Conservation (phyloP, 2,113 vertebrate species). For the Tenrec ecaudatus region DNA sequence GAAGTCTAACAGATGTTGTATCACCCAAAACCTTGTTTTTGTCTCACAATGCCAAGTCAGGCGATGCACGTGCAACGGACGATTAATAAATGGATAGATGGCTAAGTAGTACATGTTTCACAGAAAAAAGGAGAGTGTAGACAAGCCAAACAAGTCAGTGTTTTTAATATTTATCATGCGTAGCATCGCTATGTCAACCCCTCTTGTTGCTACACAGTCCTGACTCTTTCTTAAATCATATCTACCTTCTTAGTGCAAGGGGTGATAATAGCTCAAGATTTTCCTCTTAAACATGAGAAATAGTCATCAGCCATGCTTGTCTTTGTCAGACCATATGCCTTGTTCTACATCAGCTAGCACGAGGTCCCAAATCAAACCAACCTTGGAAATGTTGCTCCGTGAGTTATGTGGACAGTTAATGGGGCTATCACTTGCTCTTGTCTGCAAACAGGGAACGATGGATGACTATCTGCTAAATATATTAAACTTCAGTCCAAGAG, state of each 20-base stretch:
- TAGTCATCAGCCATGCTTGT: background rate
- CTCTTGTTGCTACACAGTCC: background rate
- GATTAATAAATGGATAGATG: background rate
- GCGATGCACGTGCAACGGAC: background rate
- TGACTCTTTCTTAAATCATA: slow-evolving; percentile 39
- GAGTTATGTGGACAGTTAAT: slow-evolving; percentile 53
- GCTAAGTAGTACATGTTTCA: background rate
- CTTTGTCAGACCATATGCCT: slow-evolving; percentile 27
- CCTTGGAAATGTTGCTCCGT: slow-evolving; percentile 42
- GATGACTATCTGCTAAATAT: slow-evolving; percentile 44
- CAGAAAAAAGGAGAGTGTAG: background rate
- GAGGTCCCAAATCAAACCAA: slow-evolving; percentile 58
- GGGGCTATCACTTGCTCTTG: slow-evolving; percentile 57
- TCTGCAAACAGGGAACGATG: slow-evolving; percentile 64
- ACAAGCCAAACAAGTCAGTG: background rate
- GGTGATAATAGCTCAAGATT: slow-evolving; percentile 17
- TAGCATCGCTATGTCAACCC: background rate
- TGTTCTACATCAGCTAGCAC: slow-evolving; percentile 51
- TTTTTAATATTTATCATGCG: background rate
- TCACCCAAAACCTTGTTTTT: background rate
- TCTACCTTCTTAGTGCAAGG: slow-evolving; percentile 23
- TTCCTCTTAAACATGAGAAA: slow-evolving; percentile 61
- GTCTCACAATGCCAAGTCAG: background rate
- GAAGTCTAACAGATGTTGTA: background rate
- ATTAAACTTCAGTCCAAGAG: slow-evolving; percentile 29